These are phyloP conservation scores for Salticus scenicus DNA, from an alignment of 2,888 invertebrate genomes.

Conservation along the genomic window DNA sequence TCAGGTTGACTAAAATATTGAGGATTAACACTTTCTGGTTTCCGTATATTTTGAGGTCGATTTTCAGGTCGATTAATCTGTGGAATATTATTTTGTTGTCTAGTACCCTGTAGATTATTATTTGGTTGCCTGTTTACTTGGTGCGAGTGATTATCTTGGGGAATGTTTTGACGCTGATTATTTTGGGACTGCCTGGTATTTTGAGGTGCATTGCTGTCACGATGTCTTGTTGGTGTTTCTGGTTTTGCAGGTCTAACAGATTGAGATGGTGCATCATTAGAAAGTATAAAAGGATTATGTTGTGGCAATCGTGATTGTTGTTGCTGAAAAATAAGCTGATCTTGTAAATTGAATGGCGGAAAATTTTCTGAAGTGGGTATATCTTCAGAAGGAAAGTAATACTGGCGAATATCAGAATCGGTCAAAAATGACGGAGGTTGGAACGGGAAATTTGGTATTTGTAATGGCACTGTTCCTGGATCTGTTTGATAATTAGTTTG, in stretches of 20 bases:
- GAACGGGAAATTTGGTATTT: slow-evolving; percentile 47
- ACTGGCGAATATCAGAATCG: not conserved
- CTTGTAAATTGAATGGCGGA: not conserved
- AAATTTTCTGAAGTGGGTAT: not conserved
- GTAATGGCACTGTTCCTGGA: not conserved
- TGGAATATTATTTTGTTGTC: not conserved
- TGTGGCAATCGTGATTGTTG: not conserved
- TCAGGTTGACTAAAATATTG: not conserved
- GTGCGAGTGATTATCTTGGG: not conserved
- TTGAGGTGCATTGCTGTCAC: not conserved
- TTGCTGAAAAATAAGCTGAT: not conserved
- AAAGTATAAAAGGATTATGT: not conserved
- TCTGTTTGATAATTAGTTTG: not conserved
- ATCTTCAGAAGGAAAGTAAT: slow-evolving; percentile 25
- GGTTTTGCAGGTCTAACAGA: not conserved
- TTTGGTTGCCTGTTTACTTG: not conserved
- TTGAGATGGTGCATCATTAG: not conserved
- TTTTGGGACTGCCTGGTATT: too few species aligned
- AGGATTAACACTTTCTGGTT: not conserved
- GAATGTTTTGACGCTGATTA: not conserved
- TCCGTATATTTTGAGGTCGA: not conserved
- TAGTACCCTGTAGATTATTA: not conserved
- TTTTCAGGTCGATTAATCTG: not conserved
- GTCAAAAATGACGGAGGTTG: slow-evolving; percentile 26
- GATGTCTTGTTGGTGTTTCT: not conserved